These are phyloP conservation scores for Sternotherus odoratus DNA, from an alignment of 2,797 vertebrate genomes.

Conservation along the genomic window DNA sequence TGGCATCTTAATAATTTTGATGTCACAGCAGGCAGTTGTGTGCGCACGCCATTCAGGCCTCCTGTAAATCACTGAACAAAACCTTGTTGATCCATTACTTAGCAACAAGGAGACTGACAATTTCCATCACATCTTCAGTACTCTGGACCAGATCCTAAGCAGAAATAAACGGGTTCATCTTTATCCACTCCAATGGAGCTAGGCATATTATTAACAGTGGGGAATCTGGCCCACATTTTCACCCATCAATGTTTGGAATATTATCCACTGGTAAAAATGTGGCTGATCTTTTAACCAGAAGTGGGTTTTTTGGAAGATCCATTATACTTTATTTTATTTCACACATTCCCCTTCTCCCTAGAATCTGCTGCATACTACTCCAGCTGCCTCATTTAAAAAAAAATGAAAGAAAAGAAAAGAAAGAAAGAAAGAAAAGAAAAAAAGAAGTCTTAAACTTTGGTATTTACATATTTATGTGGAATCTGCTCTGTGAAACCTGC, in stretches of 20 bases:
- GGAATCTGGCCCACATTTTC: not conserved
- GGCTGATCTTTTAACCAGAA: not conserved
- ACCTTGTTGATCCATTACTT: not conserved
- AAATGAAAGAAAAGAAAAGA: not conserved
- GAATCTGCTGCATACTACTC: not conserved
- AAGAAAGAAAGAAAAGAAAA: not conserved
- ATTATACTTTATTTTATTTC: not conserved
- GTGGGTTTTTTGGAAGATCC: not conserved
- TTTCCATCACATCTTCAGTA: not conserved
- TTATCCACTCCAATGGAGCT: not conserved
- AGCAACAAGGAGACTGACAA: not conserved
- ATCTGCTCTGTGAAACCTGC: not conserved
- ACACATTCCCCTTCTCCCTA: constrained; percentile 17
- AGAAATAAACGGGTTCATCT: not conserved
- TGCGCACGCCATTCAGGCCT: not conserved
- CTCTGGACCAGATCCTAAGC: not conserved
- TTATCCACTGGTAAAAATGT: rapidly evolving
- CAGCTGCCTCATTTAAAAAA: not conserved
- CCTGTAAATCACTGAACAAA: not conserved
- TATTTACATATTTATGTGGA: constrained; percentile 28
- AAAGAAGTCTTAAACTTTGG: not conserved
- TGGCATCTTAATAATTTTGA: not conserved
- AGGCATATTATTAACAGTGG: not conserved
- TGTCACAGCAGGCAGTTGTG: not conserved
- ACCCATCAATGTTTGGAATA: not conserved